Base-by-base conservation (phyloP, 1,140 invertebrate species). In the Pseudomyrmex dendroicus region DNA sequence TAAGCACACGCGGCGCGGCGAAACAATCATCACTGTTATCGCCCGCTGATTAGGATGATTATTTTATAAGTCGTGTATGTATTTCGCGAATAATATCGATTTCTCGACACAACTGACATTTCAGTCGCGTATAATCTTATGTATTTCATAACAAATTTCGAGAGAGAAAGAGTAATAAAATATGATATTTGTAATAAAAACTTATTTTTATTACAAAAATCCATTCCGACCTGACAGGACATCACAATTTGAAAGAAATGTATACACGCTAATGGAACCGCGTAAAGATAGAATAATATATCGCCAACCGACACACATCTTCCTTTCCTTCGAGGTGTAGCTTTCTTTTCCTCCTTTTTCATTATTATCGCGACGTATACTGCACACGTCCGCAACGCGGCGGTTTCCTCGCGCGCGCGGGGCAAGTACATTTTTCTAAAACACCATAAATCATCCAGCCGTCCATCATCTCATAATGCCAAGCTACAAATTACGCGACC, bases 381-480 rank as follows among this genome's bases (percentile, higher is more conserved):
- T 63, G 56, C 54, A 56, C 22, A 13, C 20, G 62, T 44, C 48
- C 35, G 63, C 63, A 78, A 35, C 35, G 35, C 35, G 35, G 62
- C 64, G 44, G 17, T 70, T 68, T 77, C 12, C 52, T 67, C 52
- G 35, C 35, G 35, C 35, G 35, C 35, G 64, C 64, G 12, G 59
- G 52, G 64, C 64, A 13, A 46, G 44, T 48, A 44, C 44, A 78
- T 78, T 78, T 68, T 70, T 78, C 76, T 78, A 78, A 68, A 68
- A 68, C 52, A 68, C 22, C 63, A 77, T 77, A 77, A 78, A 78
- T 78, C 76, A 78, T 17, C 64, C 35, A 70, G 15, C 64, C 73
- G 73, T 74, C 73, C 76, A 78, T 78, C 76, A 70, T 78, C 52
- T 70, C 20, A 48, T 70, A 70, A 78, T 44, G 52, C 64, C 59